Evolutionary conservation across 2,113 vertebrate species (phyloP), one percentile per base, ranked within the genome.

Genomic region (Polypterus senegalus): DNA sequence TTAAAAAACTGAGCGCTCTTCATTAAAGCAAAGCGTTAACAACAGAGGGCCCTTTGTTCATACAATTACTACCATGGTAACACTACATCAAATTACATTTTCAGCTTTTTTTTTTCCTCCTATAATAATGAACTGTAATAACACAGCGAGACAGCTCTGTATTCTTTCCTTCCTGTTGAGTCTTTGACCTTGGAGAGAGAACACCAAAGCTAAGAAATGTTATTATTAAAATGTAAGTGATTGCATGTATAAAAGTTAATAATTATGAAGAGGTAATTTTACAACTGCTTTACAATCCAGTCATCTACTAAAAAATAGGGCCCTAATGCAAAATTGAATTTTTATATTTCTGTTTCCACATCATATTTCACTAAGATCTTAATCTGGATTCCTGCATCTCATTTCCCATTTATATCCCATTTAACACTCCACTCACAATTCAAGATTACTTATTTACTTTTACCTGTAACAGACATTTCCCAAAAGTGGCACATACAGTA

Each of bases 41-140:
- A 58, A 65, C 61, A 71, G 57, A 46, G 66, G 1, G 59, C 2
- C 57, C 27, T 57, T 69, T 10, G 9, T 68, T 58, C 67, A 60
- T 71, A 63, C 56, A 49, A 70, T 71, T 75, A 66, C 27, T 74
- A 46, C 58, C 44, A 7, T 66, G 55, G 65, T 60, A 77, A 71
- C 60, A 66, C 45, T 63, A 53, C 43, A n/a, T 55, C 6, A 3
- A 3, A 60, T 70, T 69, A 11, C 51, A 61, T 62, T 70, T 76
- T 65, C 61, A 63, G n/a, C 61, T 7, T 2, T 0, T 11, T 64
- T 27, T 27, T 27, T 27, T n/a, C 71, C 2, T 60, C 49, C 10
- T 66, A 63, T 67, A 73, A 73, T 69, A 65, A 27, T 6, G 8
- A 9, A 6, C 27, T 52, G 3, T 11, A 73, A 61, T 60, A 72